phyloP scores from a whole-genome alignment of 2,888 invertebrate species.

The Xanthia icteritia region DNA sequence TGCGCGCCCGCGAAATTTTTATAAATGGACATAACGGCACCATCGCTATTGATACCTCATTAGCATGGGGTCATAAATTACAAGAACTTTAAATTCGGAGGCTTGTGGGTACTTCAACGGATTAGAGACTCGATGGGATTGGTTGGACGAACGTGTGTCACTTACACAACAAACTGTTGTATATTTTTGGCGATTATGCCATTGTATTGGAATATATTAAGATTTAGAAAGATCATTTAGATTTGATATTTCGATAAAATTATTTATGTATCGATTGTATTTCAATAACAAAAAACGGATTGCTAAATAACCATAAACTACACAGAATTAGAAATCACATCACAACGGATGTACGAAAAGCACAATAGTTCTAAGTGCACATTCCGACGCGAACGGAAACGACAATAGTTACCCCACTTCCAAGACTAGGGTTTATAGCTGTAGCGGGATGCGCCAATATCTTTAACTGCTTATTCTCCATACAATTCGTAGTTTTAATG shows the following conservation, averaged over 20 bases:
- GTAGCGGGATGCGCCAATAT: conserved; percentile 64
- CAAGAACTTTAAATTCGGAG: conserved; percentile 67
- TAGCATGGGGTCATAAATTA: conserved; percentile 83
- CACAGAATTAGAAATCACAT: conserved; percentile 47
- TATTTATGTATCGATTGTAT: conserved; percentile 23
- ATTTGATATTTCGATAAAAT: conserved; percentile 15
- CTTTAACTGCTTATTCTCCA: conserved; percentile 66
- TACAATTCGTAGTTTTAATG: conserved; percentile 65
- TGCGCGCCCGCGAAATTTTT: conserved; percentile 72
- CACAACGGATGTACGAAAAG: conserved; percentile 52
- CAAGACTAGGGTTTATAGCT: conserved; percentile 57
- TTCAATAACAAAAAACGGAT: conserved; percentile 1
- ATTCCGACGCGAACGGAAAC: conserved; percentile 59
- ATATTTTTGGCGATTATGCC: conserved; percentile 45
- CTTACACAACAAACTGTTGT: conserved; percentile 27
- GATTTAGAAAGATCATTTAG: conserved; percentile 13
- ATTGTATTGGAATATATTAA: conserved; percentile 1
- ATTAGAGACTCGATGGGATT: conserved; percentile 49
- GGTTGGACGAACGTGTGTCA: conserved; percentile 30
- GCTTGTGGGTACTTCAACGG: conserved; percentile 62
- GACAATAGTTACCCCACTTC: conserved; percentile 63
- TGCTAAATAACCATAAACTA: conserved; percentile 24
- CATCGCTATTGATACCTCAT: conserved; percentile 81
- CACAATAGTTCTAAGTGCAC: conserved; percentile 53
- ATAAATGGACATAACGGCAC: conserved; percentile 85